phyloP scores from a whole-genome alignment of 2,888 invertebrate species.

The Drosophila limbata region DNA sequence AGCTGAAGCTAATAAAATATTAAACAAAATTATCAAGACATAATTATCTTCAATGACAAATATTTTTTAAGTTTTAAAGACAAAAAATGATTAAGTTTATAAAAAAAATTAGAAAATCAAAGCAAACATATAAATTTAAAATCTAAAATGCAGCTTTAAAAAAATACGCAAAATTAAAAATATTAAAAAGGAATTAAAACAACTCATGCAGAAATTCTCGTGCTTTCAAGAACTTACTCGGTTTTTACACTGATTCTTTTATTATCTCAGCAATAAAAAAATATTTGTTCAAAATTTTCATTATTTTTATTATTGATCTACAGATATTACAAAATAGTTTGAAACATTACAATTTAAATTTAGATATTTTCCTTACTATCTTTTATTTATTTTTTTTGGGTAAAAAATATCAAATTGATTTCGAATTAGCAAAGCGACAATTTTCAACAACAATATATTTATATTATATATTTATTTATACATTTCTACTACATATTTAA shows the following conservation, averaged over 20 bases:
- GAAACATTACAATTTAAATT: constrained; percentile 41
- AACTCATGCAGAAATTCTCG: constrained; percentile 39
- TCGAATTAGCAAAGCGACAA: constrained; percentile 67
- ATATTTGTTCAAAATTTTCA: constrained; percentile 21
- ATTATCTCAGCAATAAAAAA: constrained; percentile 25
- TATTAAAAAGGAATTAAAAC: not conserved
- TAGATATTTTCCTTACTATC: constrained; percentile 23
- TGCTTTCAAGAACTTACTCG: constrained; percentile 39
- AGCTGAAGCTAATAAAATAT: too few species aligned
- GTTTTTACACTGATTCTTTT: not conserved
- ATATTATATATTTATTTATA: constrained; percentile 56
- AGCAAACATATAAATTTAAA: not conserved
- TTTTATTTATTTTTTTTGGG: constrained; percentile 22
- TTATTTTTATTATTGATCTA: constrained; percentile 58
- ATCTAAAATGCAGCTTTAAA: not conserved
- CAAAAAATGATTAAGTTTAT: constrained; percentile 4
- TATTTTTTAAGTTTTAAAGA: not conserved
- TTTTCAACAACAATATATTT: constrained; percentile 59
- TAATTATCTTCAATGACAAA: too few species aligned
- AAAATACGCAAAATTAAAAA: not conserved
- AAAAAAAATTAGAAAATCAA: not conserved
- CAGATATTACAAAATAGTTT: constrained; percentile 62
- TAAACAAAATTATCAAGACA: too few species aligned
- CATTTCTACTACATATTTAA: constrained; percentile 39
- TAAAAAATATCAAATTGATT: constrained; percentile 77